phyloP scores from a whole-genome alignment of 1,140 invertebrate species.

The Druon quercuslanigerum region DNA sequence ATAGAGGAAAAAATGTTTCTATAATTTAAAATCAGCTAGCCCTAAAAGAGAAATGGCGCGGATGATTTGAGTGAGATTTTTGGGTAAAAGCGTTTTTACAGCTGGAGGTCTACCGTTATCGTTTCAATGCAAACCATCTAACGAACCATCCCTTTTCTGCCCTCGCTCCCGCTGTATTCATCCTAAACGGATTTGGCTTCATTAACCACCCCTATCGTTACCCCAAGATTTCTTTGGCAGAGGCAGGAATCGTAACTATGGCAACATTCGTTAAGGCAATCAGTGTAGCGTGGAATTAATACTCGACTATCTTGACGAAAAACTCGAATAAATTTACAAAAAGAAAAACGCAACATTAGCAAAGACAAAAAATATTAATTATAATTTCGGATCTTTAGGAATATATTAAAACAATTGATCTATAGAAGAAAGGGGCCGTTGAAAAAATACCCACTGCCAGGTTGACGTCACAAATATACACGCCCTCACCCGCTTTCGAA shows the following conservation, averaged over 20 bases:
- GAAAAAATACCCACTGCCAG: too few relatives aligned
- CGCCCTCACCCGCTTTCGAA: too few relatives aligned
- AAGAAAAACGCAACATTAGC: not conserved
- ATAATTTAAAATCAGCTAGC: too few relatives aligned
- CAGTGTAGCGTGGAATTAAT: slow-evolving; percentile 65
- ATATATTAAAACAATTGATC: too few relatives aligned
- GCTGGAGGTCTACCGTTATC: slow-evolving; percentile 52
- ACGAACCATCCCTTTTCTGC: slow-evolving; percentile 67
- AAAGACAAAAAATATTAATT: too few relatives aligned
- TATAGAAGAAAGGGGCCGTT: too few relatives aligned
- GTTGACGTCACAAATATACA: too few relatives aligned
- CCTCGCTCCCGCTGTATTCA: slow-evolving; percentile 64
- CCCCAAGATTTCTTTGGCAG: slow-evolving; percentile 53
- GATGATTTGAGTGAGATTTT: slow-evolving; percentile 19
- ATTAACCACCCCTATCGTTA: slow-evolving; percentile 68
- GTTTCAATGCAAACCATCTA: slow-evolving; percentile 69
- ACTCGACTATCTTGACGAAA: slow-evolving; percentile 50
- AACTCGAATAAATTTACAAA: slow-evolving; percentile 25
- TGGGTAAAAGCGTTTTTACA: slow-evolving; percentile 40
- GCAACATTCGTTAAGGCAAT: slow-evolving; percentile 68
- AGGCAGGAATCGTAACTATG: slow-evolving; percentile 65
- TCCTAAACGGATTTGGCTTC: slow-evolving; percentile 75
- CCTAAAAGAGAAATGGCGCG: slow-evolving; percentile 6
- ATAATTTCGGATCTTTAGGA: too few relatives aligned
- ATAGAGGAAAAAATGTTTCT: not conserved